Evolutionary conservation across 2,888 invertebrate species (phyloP), one percentile per base, ranked within the genome.

Genomic region (Pasiphila rectangulata): DNA sequence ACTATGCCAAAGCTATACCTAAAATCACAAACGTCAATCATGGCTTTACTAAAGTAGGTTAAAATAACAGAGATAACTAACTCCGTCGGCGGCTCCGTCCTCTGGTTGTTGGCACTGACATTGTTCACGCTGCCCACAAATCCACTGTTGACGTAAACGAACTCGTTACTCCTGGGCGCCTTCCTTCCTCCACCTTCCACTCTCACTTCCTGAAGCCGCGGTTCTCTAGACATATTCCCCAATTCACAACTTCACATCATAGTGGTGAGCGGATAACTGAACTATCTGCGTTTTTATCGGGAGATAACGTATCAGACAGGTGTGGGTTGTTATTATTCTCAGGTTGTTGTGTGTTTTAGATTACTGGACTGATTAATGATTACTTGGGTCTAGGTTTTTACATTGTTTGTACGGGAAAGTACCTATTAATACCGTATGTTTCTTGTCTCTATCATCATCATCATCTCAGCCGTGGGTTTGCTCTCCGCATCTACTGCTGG

Each of bases 131-230:
- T 85, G 5, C 83, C 84, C 0, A 72, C 74, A 57, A 69, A 87
- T 0, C 75, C 84, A 1, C 64, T 53, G 48, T 87, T 87, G 59
- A 79, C 78, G 57, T 79, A 87, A 40, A 75, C 79, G 64, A 69
- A 83, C 3, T 82, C 72, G 50, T 51, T 67, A 6, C 61, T 67
- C 29, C 60, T 64, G 7, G 39, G 41, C 15, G 36, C 19, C 6
- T 53, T 9, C 49, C 55, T n/a, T 68, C 44, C 27, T 34, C 44
- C 59, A 10, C n/a, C 30, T 27, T 52, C 54, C 34, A 58, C 54
- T 45, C 46, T 56, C 17, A 58, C 56, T 44, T 48, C 52, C 1
- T 46, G 20, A 13, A 47, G 29, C 9, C 30, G 24, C 20, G 17
- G 15, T 42, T 36, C 35, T 32, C 46, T 30, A 5, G 49, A 19